Percentiles rank a stretch among this genome's conserved stretches.
Evolutionary conservation across 2,797 vertebrate genomes (phyloP).

Genomic region (Galago senegalensis): DNA sequence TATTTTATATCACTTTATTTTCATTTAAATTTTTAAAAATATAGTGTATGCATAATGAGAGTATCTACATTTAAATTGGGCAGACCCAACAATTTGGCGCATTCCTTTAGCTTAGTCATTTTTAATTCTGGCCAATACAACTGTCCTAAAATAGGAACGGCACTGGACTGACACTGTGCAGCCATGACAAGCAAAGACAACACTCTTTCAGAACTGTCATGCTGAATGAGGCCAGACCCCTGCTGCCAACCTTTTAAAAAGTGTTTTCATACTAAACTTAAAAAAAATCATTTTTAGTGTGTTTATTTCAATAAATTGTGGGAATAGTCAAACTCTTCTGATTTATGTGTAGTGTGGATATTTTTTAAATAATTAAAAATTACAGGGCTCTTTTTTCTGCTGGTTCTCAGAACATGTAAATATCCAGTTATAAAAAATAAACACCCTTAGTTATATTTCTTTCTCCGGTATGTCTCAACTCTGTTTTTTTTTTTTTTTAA

Average conservation of each 20-base stretch:
- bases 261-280: not conserved
- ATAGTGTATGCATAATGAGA: not conserved
- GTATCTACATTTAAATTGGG: not conserved
- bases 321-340: not conserved
- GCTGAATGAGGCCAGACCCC: not conserved
- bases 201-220: not conserved
- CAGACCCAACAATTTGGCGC: not conserved
- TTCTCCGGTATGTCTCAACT: not conserved
- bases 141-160: not conserved
- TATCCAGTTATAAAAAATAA: not conserved
- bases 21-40: not conserved
- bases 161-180: not conserved
- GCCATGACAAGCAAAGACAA: not conserved
- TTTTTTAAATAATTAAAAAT: constrained; percentile 62
- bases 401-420: not conserved
- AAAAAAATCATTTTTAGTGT: not conserved
- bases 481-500: not conserved
- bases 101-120: not conserved
- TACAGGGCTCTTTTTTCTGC: not conserved
- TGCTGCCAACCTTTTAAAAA: not conserved
- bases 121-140: not conserved
- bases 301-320: constrained; percentile 38
- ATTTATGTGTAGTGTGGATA: not conserved
- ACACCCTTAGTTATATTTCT: not conserved
- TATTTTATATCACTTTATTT: constrained; percentile 41